phyloP scores from a whole-genome alignment of 2,888 invertebrate species.

The Ernsta delagoae region DNA sequence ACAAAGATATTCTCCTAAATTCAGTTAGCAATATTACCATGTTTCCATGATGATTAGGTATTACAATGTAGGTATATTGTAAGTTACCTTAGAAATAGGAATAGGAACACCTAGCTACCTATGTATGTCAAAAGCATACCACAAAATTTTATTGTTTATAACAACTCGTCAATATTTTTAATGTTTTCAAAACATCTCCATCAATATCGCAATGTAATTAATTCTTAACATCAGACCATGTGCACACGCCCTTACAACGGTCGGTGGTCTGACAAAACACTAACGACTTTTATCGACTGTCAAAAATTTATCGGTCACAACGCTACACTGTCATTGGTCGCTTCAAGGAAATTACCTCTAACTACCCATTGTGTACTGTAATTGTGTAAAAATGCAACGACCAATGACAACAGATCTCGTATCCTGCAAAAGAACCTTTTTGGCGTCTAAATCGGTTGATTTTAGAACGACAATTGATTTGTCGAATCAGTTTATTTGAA shows the following conservation, averaged over 20 bases:
- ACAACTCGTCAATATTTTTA: too few species aligned
- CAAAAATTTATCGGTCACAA: constrained; percentile 50
- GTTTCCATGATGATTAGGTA: too few species aligned
- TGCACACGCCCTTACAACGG: constrained; percentile 36
- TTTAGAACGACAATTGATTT: constrained; percentile 41
- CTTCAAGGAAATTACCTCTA: constrained; percentile 39
- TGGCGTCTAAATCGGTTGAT: constrained; percentile 63
- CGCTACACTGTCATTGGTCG: constrained; percentile 38
- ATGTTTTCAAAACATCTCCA: too few species aligned
- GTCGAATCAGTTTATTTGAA: constrained; percentile 9
- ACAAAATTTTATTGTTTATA: too few species aligned
- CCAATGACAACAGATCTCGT: constrained; percentile 50
- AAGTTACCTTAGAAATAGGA: too few species aligned
- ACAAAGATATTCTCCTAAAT: too few species aligned
- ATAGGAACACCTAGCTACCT: too few species aligned
- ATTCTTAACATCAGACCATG: constrained; percentile 19
- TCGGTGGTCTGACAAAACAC: constrained; percentile 17
- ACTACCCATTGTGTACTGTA: constrained; percentile 41
- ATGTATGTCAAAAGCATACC: too few species aligned
- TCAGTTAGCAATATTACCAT: too few species aligned
- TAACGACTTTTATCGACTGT: constrained; percentile 48
- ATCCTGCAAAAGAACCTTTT: constrained; percentile 55
- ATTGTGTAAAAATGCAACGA: constrained; percentile 44
- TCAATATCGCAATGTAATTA: too few species aligned
- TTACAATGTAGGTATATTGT: too few species aligned